Evolutionary conservation across 2,888 invertebrate genomes (phyloP), one percentile per base, ranked within the genome.

Genomic region (Eurois occulta): DNA sequence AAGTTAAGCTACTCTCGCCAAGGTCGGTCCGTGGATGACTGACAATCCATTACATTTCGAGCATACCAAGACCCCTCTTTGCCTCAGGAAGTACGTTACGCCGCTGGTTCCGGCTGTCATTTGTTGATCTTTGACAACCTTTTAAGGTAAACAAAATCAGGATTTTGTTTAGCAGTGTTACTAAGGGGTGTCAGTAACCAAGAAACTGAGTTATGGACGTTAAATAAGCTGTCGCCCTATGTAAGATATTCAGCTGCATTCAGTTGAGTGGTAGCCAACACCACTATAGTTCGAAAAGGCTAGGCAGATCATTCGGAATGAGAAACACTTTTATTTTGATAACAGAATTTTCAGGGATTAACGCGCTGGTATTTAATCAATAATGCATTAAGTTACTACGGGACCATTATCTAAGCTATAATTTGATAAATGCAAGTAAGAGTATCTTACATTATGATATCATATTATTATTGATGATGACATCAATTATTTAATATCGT

Each of bases 401-500:
- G 35, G 28, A 71, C 46, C 35, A 35, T 28, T 73, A 75, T 58
- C 28, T 46, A 46, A 73, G 58, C 46, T n/a, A 46, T n/a, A 35
- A 55, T 43, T 46, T 35, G n/a, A 72, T 72, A 72, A 38, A 74
- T 58, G 73, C 43, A 71, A 73, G 32, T 21, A 48, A 74, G 18
- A 75, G 38, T 46, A 8, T 18, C 32, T n/a, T 35, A 60, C 32
- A 24, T 62, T 62, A 75, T 62, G 32, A 48, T 41, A 52, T n/a
- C 60, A 75, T 62, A 48, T 62, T 24, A 48, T 62, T 24, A 74
- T 24, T 74, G 75, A 62, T 28, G 46, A 60, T 75, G 35, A 74
- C 60, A 75, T 75, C 43, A 41, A 75, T 41, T 52, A 75, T 75
- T 48, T 28, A 62, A 75, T 75, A 62, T 75, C 48, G 41, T 10